Evolutionary conservation across 2,113 vertebrate genomes (phyloP).

Genomic region (Anhinga anhinga): DNA sequence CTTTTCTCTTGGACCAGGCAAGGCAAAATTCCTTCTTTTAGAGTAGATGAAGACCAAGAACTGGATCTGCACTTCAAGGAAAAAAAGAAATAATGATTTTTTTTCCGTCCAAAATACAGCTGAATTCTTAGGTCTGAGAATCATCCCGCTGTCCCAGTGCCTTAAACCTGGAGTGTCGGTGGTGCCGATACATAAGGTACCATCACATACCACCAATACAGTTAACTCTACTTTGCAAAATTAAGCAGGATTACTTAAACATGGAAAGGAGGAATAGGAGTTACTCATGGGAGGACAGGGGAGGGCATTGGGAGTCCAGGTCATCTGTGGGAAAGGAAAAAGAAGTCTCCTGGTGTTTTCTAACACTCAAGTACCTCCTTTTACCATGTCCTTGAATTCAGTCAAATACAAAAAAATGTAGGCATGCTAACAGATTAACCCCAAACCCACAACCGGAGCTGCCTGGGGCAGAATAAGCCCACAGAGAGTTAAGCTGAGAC

Average conservation of each 20-base stretch:
- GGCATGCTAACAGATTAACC: not conserved
- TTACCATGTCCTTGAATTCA: not conserved
- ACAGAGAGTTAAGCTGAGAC: not conserved
- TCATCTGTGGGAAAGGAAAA: not conserved
- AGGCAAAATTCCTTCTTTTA: not conserved
- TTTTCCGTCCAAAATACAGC: not conserved
- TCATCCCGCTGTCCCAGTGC: not conserved
- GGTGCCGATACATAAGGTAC: not conserved
- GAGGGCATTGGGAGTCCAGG: not conserved
- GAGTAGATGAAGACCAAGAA: not conserved
- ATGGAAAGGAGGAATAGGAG: not conserved
- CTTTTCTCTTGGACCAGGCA: not conserved
- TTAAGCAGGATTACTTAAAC: not conserved
- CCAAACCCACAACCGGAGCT: not conserved
- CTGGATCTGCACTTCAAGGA: not conserved
- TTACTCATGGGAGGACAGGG: fast-evolving
- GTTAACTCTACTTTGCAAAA: not conserved
- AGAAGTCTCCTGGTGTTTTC: not conserved
- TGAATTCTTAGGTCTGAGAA: not conserved
- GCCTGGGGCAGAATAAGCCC: not conserved
- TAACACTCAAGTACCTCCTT: not conserved
- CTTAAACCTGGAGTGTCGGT: not conserved
- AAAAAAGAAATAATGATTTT: not conserved
- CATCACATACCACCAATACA: not conserved
- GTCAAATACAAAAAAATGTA: not conserved